These are phyloP conservation scores for Ips nitidus DNA, from an alignment of 1,140 invertebrate species.

Conservation along the genomic window DNA sequence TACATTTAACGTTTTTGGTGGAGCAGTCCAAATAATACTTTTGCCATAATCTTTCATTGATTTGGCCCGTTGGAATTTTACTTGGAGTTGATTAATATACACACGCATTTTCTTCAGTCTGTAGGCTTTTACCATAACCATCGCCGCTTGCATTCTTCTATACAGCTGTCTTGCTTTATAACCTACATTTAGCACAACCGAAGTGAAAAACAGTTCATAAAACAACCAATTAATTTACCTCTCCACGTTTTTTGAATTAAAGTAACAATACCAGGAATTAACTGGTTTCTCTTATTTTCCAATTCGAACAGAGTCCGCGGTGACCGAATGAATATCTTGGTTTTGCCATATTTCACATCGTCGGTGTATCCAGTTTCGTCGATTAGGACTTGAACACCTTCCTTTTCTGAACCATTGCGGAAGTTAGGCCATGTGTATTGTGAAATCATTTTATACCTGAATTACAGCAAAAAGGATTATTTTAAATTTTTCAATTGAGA, in stretches of 20 bases:
- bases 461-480: slow-evolving; percentile 40
- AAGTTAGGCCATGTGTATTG: slow-evolving; percentile 95
- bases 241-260: slow-evolving; percentile 94
- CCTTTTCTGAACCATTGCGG: slow-evolving; percentile 70
- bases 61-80: slow-evolving; percentile 62
- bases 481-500: not conserved
- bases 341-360: slow-evolving; percentile 92
- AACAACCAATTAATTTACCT: slow-evolving; percentile 54
- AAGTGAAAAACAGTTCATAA: not conserved
- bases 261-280: slow-evolving; percentile 87
- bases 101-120: slow-evolving; percentile 79
- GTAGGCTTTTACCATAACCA: slow-evolving; percentile 82
- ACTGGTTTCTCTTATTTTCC: slow-evolving; percentile 77
- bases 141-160: slow-evolving; percentile 81
- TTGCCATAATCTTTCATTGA: slow-evolving; percentile 75
- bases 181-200: slow-evolving; percentile 27
- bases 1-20: slow-evolving; percentile 60
- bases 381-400: slow-evolving; percentile 82
- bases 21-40: slow-evolving; percentile 75
- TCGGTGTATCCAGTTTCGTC: slow-evolving; percentile 73
- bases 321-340: slow-evolving; percentile 91
- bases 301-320: slow-evolving; percentile 87
- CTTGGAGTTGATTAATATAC: slow-evolving; percentile 72
- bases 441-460: slow-evolving; percentile 94
- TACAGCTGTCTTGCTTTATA: slow-evolving; percentile 76